Evolutionary conservation across 2,797 vertebrate genomes (phyloP), one percentile per base, ranked within the genome.

Genomic region (Lagocephalus sceleratus): DNA sequence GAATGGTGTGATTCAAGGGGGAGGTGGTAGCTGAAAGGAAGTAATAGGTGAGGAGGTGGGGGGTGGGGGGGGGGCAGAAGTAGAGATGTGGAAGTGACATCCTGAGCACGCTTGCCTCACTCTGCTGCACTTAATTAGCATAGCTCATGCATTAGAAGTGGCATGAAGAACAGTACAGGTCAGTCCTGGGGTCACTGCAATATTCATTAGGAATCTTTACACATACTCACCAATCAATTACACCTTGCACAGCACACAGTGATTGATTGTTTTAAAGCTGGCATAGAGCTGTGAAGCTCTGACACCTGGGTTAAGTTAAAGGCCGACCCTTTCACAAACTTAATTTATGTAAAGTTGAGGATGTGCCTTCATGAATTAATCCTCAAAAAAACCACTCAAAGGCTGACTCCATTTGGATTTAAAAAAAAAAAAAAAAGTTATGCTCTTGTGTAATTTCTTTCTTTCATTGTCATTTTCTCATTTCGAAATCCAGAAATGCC

Each of bases 141-240:
- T 88, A 83, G 87, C 85, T 82, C 75, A 79, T 73, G 61, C 58
- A 20, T 79, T 83, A 75, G 83, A 75, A 58, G 72, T 79, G 79
- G 82, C 76, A 75, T 56, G 45, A 67, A 74, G 75, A 82, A 80
- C 79, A 71, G 71, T 46, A 53, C 76, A 46, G 80, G 85, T 87
- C 82, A 78, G 47, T 58, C 71, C 59, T 35, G 45, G 74, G 75
- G 84, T 73, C 64, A 54, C 64, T 65, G 71, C 71, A 60, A 48
- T 66, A 73, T 84, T 79, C 78, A 87, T 87, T 84, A 85, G 60
- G 57, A 74, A 40, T 49, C 74, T 49, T 56, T 54, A 68, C 78
- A 74, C 79, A 76, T 40, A 69, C 72, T 72, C 63, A 57, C 70
- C 63, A 78, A 84, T 87, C 84, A 87, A 83, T 88, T 83, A 81